phyloP scores from a whole-genome alignment of 2,113 vertebrate genomes.

The Apodemus sylvaticus region DNA sequence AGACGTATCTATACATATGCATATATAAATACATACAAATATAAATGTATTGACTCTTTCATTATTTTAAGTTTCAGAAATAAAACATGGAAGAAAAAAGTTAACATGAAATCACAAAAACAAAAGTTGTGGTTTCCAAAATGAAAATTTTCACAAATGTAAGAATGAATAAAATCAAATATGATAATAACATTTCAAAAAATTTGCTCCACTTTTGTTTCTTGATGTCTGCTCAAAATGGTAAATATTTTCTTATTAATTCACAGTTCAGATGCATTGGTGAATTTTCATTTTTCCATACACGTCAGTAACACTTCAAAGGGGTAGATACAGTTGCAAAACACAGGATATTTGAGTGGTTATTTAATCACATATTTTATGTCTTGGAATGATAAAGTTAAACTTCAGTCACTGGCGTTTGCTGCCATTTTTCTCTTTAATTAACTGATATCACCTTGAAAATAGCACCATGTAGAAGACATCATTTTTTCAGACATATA shows the following conservation, averaged over 20 bases:
- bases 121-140: background rate
- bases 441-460: constrained; percentile 77
- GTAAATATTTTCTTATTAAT: background rate
- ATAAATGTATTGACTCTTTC: background rate
- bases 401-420: constrained; percentile 28
- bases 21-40: no score
- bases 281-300: constrained; percentile 25
- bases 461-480: constrained; percentile 59
- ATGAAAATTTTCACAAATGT: background rate
- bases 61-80: background rate
- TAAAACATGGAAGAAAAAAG: background rate
- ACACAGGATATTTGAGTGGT: constrained; percentile 47
- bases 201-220: background rate
- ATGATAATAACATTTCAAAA: background rate
- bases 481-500: constrained; percentile 75
- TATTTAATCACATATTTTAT: constrained; percentile 74
- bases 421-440: constrained; percentile 58
- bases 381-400: constrained; percentile 72
- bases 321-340: constrained; percentile 33
- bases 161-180: background rate
- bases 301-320: constrained; percentile 15
- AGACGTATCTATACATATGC: fast-evolving
- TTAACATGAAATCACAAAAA: background rate
- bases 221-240: background rate
- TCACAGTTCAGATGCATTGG: background rate